Base-by-base conservation (phyloP, 92 coral and sea anemone species). In the Micromussa lordhowensis region DNA sequence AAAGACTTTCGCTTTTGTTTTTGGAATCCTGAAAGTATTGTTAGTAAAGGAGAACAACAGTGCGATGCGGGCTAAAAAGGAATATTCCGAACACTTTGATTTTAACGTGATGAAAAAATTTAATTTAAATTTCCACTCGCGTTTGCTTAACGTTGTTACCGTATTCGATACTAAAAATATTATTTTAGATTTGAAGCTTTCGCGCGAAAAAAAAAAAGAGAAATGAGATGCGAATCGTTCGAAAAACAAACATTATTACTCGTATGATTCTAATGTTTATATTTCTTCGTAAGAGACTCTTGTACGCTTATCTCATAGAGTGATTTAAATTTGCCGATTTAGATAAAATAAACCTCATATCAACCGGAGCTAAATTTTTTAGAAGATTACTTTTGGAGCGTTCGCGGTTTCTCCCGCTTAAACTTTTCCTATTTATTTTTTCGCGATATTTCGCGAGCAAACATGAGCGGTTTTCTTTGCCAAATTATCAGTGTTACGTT, bases 291-390 rank as follows among this genome's bases (percentile, higher is more conserved):
- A 63, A 86, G 77, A 61, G 66, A 10, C 79, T 69, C 61, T 64
- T 68, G 63, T 29, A 18, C 26, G 28, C 48, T 86, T 86, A 86
- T 86, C 76, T 34, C n/a, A 63, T 15, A 64, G 44, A 49, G 76
- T 63, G 66, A 86, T 86, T 84, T 53, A 57, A 75, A 76, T 63
- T 58, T 85, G 34, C 8, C 82, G 88, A 85, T 77, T 77, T 63
- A 61, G 89, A 86, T 86, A 86, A 68, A 61, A 77, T 68, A 77
- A 86, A 66, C 32, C 40, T 57, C 66, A 51, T 36, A 77, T 66
- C 83, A 78, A 86, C 89, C 48, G 15, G 30, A 78, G 83, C 77
- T 86, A 75, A 86, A 86, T 77, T 78, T 85, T 78, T 86, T 13
- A 78, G 77, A 26, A 61, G 77, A 68, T 35, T 75, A 77, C 28